phyloP scores from a whole-genome alignment of 2,888 invertebrate genomes.

The Caenorhabditis sp. region DNA sequence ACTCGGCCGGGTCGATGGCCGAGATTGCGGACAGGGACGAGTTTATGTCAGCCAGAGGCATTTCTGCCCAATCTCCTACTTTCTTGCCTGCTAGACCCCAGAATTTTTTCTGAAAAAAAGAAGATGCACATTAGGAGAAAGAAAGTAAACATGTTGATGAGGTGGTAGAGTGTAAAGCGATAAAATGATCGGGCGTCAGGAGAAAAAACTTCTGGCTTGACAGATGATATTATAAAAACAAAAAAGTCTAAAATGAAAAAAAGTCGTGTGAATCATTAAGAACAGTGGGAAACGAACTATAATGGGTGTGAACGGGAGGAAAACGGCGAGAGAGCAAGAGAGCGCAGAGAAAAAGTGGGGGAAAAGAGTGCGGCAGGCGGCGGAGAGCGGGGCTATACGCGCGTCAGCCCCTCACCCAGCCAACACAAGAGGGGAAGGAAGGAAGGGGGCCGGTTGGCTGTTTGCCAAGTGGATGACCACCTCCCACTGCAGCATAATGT shows the following conservation, averaged over 20 bases:
- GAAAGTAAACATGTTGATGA: slow-evolving; percentile 13
- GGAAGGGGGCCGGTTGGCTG: slow-evolving; percentile 46
- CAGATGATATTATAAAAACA: background rate
- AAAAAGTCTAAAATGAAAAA: slow-evolving; percentile 8
- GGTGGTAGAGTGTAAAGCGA: slow-evolving; percentile 34
- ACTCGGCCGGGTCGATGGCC: slow-evolving; percentile 34
- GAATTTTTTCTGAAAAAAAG: slow-evolving; percentile 7
- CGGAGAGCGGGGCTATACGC: slow-evolving; percentile 25
- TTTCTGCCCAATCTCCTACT: slow-evolving; percentile 26
- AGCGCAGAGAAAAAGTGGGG: slow-evolving; percentile 20
- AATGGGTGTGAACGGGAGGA: slow-evolving; percentile 42
- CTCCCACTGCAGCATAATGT: slow-evolving; percentile 51
- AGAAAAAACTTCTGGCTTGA: too few species aligned
- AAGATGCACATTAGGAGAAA: background rate
- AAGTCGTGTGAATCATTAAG: background rate
- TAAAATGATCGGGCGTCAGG: slow-evolving; percentile 11
- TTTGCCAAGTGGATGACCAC: slow-evolving; percentile 59
- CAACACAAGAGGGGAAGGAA: background rate
- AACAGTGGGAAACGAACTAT: slow-evolving; percentile 18
- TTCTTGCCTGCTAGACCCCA: slow-evolving; percentile 5
- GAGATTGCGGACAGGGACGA: slow-evolving; percentile 34
- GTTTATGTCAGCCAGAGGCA: slow-evolving; percentile 54
- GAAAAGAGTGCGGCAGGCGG: slow-evolving; percentile 21
- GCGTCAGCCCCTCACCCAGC: slow-evolving; percentile 24
- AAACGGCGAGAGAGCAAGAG: slow-evolving; percentile 4